These are phyloP conservation scores for Pogonophryne albipinna DNA, from an alignment of 2,797 vertebrate genomes.

Conservation along the genomic window DNA sequence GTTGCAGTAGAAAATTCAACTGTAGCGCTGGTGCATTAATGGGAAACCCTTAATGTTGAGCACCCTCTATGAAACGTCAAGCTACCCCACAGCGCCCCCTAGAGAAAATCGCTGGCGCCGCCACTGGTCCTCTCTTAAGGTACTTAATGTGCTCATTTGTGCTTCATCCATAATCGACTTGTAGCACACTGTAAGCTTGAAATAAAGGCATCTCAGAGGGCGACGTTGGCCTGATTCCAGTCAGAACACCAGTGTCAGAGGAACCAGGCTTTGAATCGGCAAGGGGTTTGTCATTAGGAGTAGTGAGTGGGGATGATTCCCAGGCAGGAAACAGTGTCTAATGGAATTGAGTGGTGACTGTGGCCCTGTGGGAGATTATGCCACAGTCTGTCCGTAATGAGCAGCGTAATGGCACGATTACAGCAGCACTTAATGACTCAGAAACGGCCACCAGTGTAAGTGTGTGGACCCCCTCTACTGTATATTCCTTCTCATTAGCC, in stretches of 20 bases:
- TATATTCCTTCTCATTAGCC: constrained; percentile 60
- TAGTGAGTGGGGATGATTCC: constrained; percentile 67
- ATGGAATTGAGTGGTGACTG: constrained; percentile 80
- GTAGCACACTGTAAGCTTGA: constrained; percentile 55
- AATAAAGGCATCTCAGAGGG: constrained; percentile 62
- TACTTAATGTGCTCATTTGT: constrained; percentile 61
- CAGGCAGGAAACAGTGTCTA: constrained; percentile 74
- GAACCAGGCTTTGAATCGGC: constrained; percentile 63
- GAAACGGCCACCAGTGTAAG: constrained; percentile 72
- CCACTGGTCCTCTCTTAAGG: constrained; percentile 45
- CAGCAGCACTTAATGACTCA: constrained; percentile 81
- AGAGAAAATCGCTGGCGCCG: too few species aligned
- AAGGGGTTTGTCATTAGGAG: constrained; percentile 70
- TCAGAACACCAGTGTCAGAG: constrained; percentile 53
- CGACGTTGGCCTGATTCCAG: constrained; percentile 64
- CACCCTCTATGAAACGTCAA: too few species aligned
- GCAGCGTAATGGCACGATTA: constrained; percentile 84
- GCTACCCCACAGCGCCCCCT: too few species aligned
- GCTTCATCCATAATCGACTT: constrained; percentile 68
- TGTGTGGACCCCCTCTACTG: constrained; percentile 57
- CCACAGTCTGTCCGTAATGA: constrained; percentile 84
- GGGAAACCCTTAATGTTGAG: too few species aligned
- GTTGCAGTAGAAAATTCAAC: too few species aligned
- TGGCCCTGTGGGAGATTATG: constrained; percentile 80
- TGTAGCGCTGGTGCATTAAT: too few species aligned